A percentile compares a stretch with the other conserved stretches of the same genome.
Conservation (phyloP, 2,797 vertebrate genomes). For the Neosalanx taihuensis region DNA sequence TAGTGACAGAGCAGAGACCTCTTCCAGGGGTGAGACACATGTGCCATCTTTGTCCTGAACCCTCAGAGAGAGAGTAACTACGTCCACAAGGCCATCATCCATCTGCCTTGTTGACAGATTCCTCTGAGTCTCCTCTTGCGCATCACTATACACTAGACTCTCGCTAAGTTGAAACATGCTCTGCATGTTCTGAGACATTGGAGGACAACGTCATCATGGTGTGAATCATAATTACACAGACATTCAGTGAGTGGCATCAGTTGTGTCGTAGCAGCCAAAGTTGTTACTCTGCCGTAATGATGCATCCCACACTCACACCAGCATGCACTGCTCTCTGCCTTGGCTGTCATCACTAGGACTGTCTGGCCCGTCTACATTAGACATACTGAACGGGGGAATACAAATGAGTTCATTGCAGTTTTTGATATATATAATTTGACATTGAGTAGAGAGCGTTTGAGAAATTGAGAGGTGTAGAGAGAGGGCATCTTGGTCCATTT, state of each 20-base stretch:
- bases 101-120: conserved; percentile 1
- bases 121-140: not conserved
- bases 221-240: conserved; percentile 66
- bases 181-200: not conserved
- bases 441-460: no score
- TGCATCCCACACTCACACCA: conserved; percentile 62
- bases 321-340: conserved; percentile 32
- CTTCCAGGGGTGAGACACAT: not conserved
- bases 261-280: conserved; percentile 64
- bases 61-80: not conserved
- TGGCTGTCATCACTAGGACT: not conserved
- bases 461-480: no score
- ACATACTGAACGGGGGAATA: not conserved
- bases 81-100: not conserved
- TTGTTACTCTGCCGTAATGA: conserved; percentile 33
- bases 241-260: conserved; percentile 66
- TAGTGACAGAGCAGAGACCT: not conserved
- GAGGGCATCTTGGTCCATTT: conserved; percentile 12
- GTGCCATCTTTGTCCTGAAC: not conserved
- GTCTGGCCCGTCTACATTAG: not conserved
- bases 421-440: no score
- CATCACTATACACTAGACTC: not conserved
- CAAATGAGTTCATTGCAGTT: conserved; percentile 17
- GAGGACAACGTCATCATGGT: not conserved
- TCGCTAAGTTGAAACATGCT: not conserved